Base-by-base conservation (phyloP, 2,113 vertebrate species). In the Lepidothrix coronata region DNA sequence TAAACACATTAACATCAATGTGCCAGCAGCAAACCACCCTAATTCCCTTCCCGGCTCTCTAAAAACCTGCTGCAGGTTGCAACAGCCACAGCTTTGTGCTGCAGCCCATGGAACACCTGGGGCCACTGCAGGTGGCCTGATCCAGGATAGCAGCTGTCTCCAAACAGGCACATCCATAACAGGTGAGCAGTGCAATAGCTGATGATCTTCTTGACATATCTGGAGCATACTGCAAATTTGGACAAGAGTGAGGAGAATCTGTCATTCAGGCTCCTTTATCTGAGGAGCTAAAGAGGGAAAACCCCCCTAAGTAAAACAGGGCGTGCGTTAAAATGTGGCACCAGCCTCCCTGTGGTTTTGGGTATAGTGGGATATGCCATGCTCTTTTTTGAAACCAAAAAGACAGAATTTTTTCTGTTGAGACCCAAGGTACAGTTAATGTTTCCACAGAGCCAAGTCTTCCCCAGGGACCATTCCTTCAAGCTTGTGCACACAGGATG, bases 1-100 rank as follows among this genome's bases (percentile, higher is more conserved):
- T 74, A 91, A 92, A 91, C 46, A 89, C 85, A 68, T 94, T 72
- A 80, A 91, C 39, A 89, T 62, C 74, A 82, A 95, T 67, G 63
- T 91, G 89, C 84, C 75, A 90, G 59, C 71, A 96, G 91, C 80
- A 63, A 94, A 59, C 59, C 73, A 24, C 84, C 85, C 19, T 67
- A 74, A 93, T 83, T 92, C 87, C 48, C 44, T 91, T 77, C 49
- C 55, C 25, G n/a, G 74, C n/a, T 89, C 88, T 63, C 61, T 54
- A 41, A 94, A 63, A 89, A 55, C 48, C 48, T 84, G 13, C 44
- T 24, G 51, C 0, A 0, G 66, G 73, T 88, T 49, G 37, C 27
- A 74, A 83, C 55, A 78, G 88, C 51, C 24, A 1, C 23, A 2
- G 71, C 33, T 74, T 78, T 66, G 55, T 81, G 43, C 68, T 1